These are phyloP conservation scores for Sebastes hubbsi DNA, from an alignment of 2,797 vertebrate genomes.

Conservation along the genomic window DNA sequence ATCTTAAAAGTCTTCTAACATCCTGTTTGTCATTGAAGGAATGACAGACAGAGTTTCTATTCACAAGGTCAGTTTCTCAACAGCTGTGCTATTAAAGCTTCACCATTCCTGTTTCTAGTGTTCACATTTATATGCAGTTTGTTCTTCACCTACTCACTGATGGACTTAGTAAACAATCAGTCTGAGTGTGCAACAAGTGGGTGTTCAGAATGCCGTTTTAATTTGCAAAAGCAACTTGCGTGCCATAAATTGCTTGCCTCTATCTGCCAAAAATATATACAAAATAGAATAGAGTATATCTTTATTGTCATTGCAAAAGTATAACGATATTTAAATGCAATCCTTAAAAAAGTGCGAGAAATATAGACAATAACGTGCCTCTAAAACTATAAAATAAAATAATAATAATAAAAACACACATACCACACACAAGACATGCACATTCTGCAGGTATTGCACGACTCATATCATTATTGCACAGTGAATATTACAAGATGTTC, in stretches of 20 bases:
- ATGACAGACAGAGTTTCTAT: background rate
- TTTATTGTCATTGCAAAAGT: no score
- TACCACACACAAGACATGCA: no score
- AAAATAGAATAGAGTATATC: no score
- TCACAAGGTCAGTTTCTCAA: background rate
- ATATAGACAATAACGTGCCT: no score
- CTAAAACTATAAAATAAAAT: no score
- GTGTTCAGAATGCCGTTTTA: conserved; percentile 1
- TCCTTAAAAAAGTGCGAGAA: no score
- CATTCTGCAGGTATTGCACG: no score
- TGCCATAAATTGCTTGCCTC: conserved; percentile 2
- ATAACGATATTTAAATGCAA: no score
- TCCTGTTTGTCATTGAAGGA: background rate
- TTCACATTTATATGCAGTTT: background rate
- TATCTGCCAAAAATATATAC: conserved; percentile 2
- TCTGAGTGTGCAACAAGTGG: conserved; percentile 50
- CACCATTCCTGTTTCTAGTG: background rate
- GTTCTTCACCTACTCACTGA: background rate
- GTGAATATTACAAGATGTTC: no score
- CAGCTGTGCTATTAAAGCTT: background rate
- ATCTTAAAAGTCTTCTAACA: background rate
- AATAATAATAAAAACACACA: no score
- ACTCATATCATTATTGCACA: no score
- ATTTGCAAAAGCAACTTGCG: conserved; percentile 5
- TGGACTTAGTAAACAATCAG: conserved; percentile 10